phyloP scores from a whole-genome alignment of 2,113 vertebrate genomes.

The Baryphthengus martii region DNA sequence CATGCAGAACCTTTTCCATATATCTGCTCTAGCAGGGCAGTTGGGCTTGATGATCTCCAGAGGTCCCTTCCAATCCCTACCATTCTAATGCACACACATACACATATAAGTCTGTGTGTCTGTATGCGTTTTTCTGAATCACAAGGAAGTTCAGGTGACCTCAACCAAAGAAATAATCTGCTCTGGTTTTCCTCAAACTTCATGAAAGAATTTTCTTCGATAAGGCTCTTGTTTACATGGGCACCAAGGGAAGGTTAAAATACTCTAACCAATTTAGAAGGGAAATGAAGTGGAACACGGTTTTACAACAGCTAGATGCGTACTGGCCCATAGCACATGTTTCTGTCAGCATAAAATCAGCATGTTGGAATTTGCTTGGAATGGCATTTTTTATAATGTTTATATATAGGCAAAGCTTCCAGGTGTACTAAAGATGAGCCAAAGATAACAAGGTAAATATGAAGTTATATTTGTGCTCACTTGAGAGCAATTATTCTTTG shows the following conservation, averaged over 20 bases:
- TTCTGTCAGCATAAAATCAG: conserved; percentile 1
- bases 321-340: neutral
- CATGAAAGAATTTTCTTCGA: neutral
- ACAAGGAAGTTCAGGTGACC: neutral
- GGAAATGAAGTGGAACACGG: neutral
- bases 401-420: neutral
- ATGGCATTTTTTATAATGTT: neutral
- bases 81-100: too few species aligned
- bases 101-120: neutral
- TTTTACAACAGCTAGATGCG: neutral
- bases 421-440: neutral
- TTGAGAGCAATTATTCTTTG: conserved; percentile 23
- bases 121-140: neutral
- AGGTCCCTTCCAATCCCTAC: too few species aligned
- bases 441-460: neutral
- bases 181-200: neutral
- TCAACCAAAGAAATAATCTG: neutral
- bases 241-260: neutral
- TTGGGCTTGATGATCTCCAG: too few species aligned
- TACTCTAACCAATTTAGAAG: neutral
- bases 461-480: neutral
- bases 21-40: too few species aligned
- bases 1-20: neutral
- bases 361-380: neutral
- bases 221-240: neutral